Conservation (phyloP, 2,113 vertebrate genomes). For the Poecile atricapillus region DNA sequence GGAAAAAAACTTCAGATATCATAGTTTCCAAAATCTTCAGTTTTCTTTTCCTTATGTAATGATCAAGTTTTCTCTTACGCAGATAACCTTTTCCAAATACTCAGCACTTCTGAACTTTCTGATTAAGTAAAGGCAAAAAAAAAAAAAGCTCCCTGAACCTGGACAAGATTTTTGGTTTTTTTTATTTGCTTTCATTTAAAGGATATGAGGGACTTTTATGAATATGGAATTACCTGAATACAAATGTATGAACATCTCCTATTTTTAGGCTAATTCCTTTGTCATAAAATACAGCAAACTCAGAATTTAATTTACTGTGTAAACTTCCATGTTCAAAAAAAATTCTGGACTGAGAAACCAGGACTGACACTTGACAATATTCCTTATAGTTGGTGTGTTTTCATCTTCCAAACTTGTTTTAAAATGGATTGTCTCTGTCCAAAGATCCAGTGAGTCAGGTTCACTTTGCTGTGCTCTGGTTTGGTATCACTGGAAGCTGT, state of each 20-base stretch:
- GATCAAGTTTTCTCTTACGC: neutral
- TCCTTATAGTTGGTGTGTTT: neutral
- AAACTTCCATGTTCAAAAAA: neutral
- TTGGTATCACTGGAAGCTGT: neutral
- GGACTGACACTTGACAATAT: neutral
- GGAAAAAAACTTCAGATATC: neutral
- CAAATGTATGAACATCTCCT: neutral
- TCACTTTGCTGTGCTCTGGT: neutral
- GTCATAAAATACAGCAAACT: neutral
- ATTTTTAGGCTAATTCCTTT: neutral
- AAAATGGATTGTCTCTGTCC: neutral
- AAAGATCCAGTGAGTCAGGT: neutral
- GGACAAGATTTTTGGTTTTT: neutral
- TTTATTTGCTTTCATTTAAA: neutral
- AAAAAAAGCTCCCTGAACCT: neutral
- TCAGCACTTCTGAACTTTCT: neutral
- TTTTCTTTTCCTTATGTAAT: conserved; percentile 5
- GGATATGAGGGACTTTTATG: neutral
- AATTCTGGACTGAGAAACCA: neutral
- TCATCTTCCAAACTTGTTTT: neutral
- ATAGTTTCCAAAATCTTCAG: conserved; percentile 12
- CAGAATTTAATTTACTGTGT: neutral
- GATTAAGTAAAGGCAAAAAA: neutral
- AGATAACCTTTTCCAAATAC: conserved; percentile 19
- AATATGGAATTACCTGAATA: neutral